Percentiles rank a stretch among this genome's conserved stretches.
Evolutionary conservation across 1,140 invertebrate genomes (phyloP).

Genomic region (Chironomus tepperi): DNA sequence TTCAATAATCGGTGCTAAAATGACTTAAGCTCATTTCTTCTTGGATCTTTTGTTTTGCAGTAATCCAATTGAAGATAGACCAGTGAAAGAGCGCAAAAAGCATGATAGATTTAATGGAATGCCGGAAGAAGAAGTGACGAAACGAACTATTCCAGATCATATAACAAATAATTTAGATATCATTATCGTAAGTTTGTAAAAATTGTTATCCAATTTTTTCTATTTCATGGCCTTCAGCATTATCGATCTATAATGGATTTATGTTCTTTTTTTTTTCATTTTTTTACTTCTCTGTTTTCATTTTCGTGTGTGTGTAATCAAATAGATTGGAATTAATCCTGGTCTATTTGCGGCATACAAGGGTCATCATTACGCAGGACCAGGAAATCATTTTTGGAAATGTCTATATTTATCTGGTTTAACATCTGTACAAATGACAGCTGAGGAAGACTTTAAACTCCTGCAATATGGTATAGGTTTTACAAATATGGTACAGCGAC

Average conservation of each 20-base stretch:
- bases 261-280: background rate
- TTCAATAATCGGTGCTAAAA: background rate
- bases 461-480: slow-evolving; percentile 92
- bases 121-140: slow-evolving; percentile 91
- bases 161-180: slow-evolving; percentile 88
- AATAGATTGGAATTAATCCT: slow-evolving; percentile 93
- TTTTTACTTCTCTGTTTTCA: background rate
- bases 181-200: slow-evolving; percentile 79
- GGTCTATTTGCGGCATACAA: slow-evolving; percentile 94
- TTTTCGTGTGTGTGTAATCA: background rate
- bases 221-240: background rate
- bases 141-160: slow-evolving; percentile 88
- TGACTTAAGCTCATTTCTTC: background rate
- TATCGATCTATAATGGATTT: background rate
- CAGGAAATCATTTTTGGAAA: slow-evolving; percentile 99
- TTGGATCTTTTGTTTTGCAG: slow-evolving; percentile 25
- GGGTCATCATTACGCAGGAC: slow-evolving; percentile 96
- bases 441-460: slow-evolving; percentile 90
- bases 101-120: slow-evolving; percentile 95
- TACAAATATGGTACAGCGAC: slow-evolving; percentile 92
- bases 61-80: slow-evolving; percentile 6
- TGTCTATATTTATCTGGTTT: slow-evolving; percentile 90
- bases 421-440: slow-evolving; percentile 89
- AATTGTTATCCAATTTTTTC: slow-evolving; percentile 33
- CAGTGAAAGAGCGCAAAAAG: slow-evolving; percentile 76